Evolutionary conservation across 1,140 invertebrate genomes (phyloP).

Genomic region (Diabrotica undecimpunctata): DNA sequence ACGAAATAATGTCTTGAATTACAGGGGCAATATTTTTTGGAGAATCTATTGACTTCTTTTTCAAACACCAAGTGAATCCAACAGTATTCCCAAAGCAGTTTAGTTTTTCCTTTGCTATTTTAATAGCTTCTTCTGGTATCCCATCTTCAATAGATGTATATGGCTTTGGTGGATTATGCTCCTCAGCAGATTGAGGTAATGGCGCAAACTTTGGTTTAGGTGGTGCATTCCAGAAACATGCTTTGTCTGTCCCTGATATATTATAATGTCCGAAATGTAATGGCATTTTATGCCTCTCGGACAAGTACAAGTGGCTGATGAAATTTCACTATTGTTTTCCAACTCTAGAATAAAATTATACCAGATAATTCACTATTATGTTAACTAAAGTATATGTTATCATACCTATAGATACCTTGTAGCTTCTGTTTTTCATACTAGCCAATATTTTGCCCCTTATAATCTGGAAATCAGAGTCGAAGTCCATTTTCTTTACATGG

Average conservation of each 20-base stretch:
- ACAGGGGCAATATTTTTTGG: slow-evolving; percentile 5
- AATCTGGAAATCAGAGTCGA: slow-evolving; percentile 5
- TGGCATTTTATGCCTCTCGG: slow-evolving; percentile 24
- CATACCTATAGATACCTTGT: slow-evolving; percentile 14
- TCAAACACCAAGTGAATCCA: slow-evolving; percentile 22
- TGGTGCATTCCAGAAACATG: slow-evolving; percentile 11
- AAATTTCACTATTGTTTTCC: slow-evolving; percentile 1
- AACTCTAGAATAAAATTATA: background rate
- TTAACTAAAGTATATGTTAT: background rate
- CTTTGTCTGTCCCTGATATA: slow-evolving; percentile 17
- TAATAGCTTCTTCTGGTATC: slow-evolving; percentile 15
- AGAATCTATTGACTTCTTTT: slow-evolving; percentile 11
- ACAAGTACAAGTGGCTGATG: slow-evolving; percentile 14
- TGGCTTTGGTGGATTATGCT: slow-evolving; percentile 22
- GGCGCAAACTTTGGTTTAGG: slow-evolving; percentile 15
- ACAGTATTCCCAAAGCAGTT: slow-evolving; percentile 20
- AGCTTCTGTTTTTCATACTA: slow-evolving; percentile 26
- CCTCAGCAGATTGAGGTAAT: slow-evolving; percentile 15
- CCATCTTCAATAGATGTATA: slow-evolving; percentile 16
- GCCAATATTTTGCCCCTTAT: slow-evolving; percentile 16
- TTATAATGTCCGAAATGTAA: slow-evolving; percentile 16
- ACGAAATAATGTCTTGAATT: slow-evolving; percentile 11
- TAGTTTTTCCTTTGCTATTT: slow-evolving; percentile 12
- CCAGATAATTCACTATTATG: background rate
- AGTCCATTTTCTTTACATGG: slow-evolving; percentile 21